Evolutionary conservation across 2,113 vertebrate genomes (phyloP).

Genomic region (Equus przewalskii): DNA sequence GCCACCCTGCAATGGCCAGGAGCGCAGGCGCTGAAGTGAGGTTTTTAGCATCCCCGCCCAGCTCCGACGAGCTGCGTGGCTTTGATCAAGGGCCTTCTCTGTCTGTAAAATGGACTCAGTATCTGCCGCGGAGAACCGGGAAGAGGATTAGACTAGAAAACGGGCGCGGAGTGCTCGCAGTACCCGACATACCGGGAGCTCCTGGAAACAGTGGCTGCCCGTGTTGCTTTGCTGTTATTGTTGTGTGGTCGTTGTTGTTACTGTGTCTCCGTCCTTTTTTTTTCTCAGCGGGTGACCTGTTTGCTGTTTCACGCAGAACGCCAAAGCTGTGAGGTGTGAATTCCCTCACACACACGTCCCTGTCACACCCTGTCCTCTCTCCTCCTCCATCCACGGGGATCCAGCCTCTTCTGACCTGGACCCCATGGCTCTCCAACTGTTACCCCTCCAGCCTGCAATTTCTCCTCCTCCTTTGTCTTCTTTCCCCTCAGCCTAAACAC

Average conservation of each 20-base stretch:
- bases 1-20: background rate
- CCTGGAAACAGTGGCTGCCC: background rate
- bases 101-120: no score
- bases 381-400: accelerated
- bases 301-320: background rate
- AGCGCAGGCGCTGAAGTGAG: background rate
- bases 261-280: background rate
- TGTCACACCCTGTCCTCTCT: background rate
- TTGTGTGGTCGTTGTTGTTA: background rate
- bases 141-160: accelerated
- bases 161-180: background rate
- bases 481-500: background rate
- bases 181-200: accelerated
- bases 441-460: background rate
- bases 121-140: accelerated
- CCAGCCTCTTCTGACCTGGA: background rate
- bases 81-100: background rate
- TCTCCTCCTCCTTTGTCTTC: background rate
- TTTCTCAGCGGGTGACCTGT: no score
- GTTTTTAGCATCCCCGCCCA: background rate
- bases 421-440: accelerated
- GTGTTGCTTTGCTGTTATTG: accelerated
- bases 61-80: background rate
- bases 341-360: background rate
- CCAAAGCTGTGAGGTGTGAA: background rate